A percentile compares a stretch with the other conserved stretches of the same genome.
These are phyloP conservation scores for Bujurquina vittata DNA, from an alignment of 2,113 vertebrate genomes.

Conservation along the genomic window DNA sequence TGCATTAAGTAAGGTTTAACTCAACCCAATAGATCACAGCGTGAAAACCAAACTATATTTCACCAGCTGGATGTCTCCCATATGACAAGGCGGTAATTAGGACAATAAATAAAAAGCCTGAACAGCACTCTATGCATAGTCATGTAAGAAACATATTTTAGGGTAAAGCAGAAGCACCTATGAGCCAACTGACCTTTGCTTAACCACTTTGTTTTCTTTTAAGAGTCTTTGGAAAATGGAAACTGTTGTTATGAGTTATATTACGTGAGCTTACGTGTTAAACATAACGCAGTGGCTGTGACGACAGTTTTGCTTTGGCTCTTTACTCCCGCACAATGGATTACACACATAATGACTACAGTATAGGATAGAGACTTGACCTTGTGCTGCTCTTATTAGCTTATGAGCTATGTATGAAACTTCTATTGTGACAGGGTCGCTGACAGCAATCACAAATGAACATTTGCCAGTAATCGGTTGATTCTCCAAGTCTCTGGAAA, in stretches of 20 bases:
- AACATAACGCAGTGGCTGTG: neutral
- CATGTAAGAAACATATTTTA: slow-evolving; percentile 1
- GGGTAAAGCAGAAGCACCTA: slow-evolving; percentile 5
- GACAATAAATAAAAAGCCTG: slow-evolving; percentile 50
- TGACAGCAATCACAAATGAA: neutral
- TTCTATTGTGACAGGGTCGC: neutral
- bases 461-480: neutral
- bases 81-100: slow-evolving; percentile 60
- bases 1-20: slow-evolving; percentile 50
- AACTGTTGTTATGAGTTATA: neutral
- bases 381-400: neutral
- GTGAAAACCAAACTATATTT: slow-evolving; percentile 38
- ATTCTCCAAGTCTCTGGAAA: neutral
- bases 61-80: slow-evolving; percentile 20
- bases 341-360: neutral
- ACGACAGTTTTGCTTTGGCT: neutral
- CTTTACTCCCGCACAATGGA: neutral
- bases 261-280: slow-evolving; percentile 9
- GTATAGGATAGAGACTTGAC: accelerated
- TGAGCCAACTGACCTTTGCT: slow-evolving; percentile 25
- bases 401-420: neutral
- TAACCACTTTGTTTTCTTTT: slow-evolving; percentile 6
- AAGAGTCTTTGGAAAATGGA: neutral
- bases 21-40: slow-evolving; percentile 42
- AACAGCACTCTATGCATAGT: slow-evolving; percentile 33